phyloP scores from a whole-genome alignment of 2,797 vertebrate species.

The Adelosebastes latens region DNA sequence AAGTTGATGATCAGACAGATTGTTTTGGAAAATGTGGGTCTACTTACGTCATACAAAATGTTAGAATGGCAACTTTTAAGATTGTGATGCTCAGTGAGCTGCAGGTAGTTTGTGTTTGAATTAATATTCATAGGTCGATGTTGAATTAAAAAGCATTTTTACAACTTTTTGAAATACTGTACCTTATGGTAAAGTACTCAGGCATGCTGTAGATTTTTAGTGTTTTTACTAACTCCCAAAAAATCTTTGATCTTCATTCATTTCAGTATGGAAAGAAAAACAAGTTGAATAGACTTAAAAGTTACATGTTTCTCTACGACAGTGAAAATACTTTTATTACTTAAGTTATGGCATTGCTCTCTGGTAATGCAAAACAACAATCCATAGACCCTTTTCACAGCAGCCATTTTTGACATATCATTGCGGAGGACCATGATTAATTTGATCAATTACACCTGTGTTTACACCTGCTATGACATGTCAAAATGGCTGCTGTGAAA shows the following conservation, averaged over 20 bases:
- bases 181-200: not conserved
- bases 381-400: not conserved
- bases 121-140: not conserved
- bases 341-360: not conserved
- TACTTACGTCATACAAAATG: not conserved
- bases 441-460: not conserved
- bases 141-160: not conserved
- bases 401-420: not conserved
- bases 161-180: not conserved
- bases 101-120: not conserved
- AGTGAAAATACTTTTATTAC: not conserved
- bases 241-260: not conserved
- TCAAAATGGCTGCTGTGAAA: not conserved
- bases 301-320: not conserved
- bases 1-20: not conserved
- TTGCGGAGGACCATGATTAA: not conserved
- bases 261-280: not conserved
- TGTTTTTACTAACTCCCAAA: not conserved
- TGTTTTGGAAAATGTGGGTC: constrained; percentile 38
- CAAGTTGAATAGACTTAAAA: not conserved
- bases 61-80: constrained; percentile 1
- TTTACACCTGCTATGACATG: not conserved
- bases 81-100: not conserved
- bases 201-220: not conserved
- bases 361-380: not conserved